These are phyloP conservation scores for Anthopleura sola DNA, from an alignment of 64 coral and sea anemone genomes.

Conservation along the genomic window DNA sequence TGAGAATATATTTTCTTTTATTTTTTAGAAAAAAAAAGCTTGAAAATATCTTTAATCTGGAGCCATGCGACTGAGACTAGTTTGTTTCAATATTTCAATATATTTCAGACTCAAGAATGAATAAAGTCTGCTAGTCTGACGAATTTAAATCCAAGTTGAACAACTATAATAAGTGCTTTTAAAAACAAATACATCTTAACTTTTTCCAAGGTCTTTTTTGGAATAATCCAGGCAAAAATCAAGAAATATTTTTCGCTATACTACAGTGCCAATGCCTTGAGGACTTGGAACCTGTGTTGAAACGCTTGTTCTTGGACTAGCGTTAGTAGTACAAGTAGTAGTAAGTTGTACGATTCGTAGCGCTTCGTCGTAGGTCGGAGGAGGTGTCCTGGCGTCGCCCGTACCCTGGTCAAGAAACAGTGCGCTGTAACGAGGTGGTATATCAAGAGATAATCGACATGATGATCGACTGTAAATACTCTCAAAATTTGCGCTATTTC, in stretches of 20 bases:
- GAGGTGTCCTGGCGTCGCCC: background rate
- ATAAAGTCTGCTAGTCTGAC: background rate
- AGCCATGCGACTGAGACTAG: background rate
- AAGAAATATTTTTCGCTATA: background rate
- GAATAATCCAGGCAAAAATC: background rate
- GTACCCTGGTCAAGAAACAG: slow-evolving; percentile 2
- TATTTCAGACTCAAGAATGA: background rate
- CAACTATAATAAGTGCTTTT: background rate
- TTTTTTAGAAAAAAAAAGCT: background rate
- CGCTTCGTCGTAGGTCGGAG: slow-evolving; percentile 24
- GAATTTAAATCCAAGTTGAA: background rate
- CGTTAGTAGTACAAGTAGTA: background rate
- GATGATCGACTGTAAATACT: slow-evolving; percentile 5
- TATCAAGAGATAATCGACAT: slow-evolving; percentile 19
- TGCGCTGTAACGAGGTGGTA: slow-evolving; percentile 16
- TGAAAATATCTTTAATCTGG: background rate
- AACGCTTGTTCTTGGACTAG: background rate
- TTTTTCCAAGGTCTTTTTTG: background rate
- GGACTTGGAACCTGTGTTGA: background rate
- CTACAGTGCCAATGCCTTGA: background rate
- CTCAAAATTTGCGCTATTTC: background rate
- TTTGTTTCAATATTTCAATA: background rate
- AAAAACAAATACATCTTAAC: background rate
- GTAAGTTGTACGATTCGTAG: slow-evolving; percentile 17
- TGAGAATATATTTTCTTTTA: too few relatives aligned